Conservation (phyloP, 2,113 vertebrate species). For the Bubo blakistoni region DNA sequence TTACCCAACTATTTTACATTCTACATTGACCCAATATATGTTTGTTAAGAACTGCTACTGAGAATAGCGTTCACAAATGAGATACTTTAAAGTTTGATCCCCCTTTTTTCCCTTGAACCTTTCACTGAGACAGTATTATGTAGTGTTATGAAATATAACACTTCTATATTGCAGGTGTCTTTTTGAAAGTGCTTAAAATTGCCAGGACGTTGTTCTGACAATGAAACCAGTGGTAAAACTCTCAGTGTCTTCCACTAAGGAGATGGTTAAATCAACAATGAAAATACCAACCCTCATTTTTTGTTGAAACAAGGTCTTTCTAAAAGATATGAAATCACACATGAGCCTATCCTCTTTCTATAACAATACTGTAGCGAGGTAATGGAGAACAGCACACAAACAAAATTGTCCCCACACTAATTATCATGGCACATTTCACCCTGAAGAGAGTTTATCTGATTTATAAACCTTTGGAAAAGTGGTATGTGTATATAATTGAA, state of each 20-base stretch:
- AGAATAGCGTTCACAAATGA: not conserved
- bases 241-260: not conserved
- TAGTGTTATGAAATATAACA: not conserved
- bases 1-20: not conserved
- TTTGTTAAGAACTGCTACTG: not conserved
- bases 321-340: not conserved
- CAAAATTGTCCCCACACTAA: not conserved
- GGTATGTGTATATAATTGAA: slow-evolving; percentile 13
- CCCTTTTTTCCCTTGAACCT: not conserved
- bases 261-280: not conserved
- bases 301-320: not conserved
- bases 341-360: not conserved
- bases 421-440: not conserved
- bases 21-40: fast-evolving
- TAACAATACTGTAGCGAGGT: not conserved
- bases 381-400: not conserved
- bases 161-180: not conserved
- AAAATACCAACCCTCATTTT: not conserved
- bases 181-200: not conserved
- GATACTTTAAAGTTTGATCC: not conserved
- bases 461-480: not conserved
- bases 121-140: not conserved
- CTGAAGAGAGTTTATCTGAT: not conserved
- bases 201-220: not conserved
- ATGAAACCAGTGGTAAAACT: not conserved